Conservation (phyloP, 2,797 vertebrate species). For the Lepus townsendii region DNA sequence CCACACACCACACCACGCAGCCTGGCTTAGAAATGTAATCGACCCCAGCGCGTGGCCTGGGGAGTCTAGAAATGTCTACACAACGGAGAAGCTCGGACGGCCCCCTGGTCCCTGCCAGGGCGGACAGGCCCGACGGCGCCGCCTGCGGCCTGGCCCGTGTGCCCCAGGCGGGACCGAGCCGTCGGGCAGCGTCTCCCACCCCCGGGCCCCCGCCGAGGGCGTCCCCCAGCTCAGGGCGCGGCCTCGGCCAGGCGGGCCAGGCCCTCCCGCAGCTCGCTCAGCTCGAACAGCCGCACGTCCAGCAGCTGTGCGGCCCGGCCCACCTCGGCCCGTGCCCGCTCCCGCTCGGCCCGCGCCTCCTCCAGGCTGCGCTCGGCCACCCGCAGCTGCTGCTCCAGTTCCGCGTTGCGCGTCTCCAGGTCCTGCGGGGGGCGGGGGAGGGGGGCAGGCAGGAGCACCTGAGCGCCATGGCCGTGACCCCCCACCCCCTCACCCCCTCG, state of each 20-base stretch:
- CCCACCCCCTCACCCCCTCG: too few relatives aligned
- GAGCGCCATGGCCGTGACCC: too few relatives aligned
- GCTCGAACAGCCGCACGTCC: slow-evolving; percentile 95
- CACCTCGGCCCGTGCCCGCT: slow-evolving; percentile 91
- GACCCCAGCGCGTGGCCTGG: not conserved
- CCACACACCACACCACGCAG: not conserved
- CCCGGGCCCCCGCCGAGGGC: not conserved
- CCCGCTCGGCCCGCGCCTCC: slow-evolving; percentile 89
- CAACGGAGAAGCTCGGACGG: slow-evolving; percentile 41
- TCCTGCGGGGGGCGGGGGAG: slow-evolving; percentile 87
- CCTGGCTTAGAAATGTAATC: slow-evolving; percentile 70
- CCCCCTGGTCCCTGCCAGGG: not conserved
- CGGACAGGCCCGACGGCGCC: not conserved
- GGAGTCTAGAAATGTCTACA: slow-evolving; percentile 73
- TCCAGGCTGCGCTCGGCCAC: slow-evolving; percentile 91
- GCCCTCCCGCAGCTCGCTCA: slow-evolving; percentile 94
- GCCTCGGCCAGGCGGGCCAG: slow-evolving; percentile 94
- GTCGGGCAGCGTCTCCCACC: not conserved
- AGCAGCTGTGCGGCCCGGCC: slow-evolving; percentile 92
- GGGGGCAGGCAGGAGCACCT: too few relatives aligned
- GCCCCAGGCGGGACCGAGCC: not conserved
- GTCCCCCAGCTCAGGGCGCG: not conserved
- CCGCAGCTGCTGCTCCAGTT: slow-evolving; percentile 93
- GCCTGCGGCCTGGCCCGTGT: not conserved
- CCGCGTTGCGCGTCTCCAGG: slow-evolving; percentile 92